phyloP scores from a whole-genome alignment of 2,113 vertebrate species.

The Ondatra zibethicus region DNA sequence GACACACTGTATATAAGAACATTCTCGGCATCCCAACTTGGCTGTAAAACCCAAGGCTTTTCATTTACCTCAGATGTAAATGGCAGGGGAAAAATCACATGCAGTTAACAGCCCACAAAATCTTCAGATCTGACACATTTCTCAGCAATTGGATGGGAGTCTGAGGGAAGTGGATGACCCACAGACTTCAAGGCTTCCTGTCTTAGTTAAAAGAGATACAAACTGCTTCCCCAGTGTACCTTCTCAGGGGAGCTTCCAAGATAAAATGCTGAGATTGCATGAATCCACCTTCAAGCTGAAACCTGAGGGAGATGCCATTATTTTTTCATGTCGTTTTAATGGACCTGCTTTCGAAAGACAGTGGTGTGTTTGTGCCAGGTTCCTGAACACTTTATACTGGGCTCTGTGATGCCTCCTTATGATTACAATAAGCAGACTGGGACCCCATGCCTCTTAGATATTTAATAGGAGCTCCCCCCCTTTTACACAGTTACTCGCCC shows the following conservation, averaged over 20 bases:
- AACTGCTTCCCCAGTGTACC: conserved; percentile 85
- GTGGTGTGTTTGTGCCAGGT: conserved; percentile 64
- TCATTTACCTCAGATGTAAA: conserved; percentile 68
- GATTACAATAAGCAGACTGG: conserved; percentile 36
- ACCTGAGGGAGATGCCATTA: conserved; percentile 75
- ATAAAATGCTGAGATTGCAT: conserved; percentile 83
- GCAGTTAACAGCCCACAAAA: conserved; percentile 60
- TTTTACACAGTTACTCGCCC: conserved; percentile 15
- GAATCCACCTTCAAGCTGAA: conserved; percentile 81
- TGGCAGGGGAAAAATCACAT: not conserved
- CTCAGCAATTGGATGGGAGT: conserved; percentile 68
- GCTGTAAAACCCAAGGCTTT: conserved; percentile 60
- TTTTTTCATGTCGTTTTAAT: conserved; percentile 80
- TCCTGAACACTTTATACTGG: conserved; percentile 74
- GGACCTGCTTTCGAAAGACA: conserved; percentile 79
- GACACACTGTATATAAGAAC: conserved; percentile 35
- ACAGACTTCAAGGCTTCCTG: conserved; percentile 82
- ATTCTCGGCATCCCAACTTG: conserved; percentile 15
- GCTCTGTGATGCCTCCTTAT: conserved; percentile 62
- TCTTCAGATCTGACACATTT: conserved; percentile 73
- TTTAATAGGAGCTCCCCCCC: conserved; percentile 67
- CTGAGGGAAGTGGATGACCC: conserved; percentile 69
- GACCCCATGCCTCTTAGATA: conserved; percentile 58
- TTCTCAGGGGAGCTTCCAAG: conserved; percentile 73
- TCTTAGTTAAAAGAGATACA: conserved; percentile 84